A percentile compares a stretch with the other conserved stretches of the same genome.
These are phyloP conservation scores for Mythimna pallens DNA, from an alignment of 2,888 invertebrate species.

Conservation along the genomic window DNA sequence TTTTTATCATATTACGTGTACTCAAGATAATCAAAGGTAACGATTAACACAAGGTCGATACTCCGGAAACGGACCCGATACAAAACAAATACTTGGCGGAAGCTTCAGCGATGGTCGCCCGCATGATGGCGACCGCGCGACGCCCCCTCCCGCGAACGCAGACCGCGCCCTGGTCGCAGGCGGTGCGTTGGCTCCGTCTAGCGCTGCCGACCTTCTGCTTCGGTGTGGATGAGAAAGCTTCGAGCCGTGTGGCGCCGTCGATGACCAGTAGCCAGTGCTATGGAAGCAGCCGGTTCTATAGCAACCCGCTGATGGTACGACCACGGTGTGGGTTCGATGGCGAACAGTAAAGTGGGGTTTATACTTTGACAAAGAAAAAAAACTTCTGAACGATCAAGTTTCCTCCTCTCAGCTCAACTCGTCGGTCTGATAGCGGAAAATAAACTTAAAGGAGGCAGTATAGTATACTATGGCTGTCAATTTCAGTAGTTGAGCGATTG, in stretches of 20 bases:
- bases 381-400: too few species aligned
- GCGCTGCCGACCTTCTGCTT: conserved; percentile 79
- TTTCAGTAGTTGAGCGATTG: too few species aligned
- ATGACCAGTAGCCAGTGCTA: conserved; percentile 77
- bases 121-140: conserved; percentile 72
- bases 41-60: conserved; percentile 73
- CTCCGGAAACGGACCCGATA: conserved; percentile 78
- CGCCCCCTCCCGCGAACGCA: conserved; percentile 65
- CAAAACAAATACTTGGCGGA: conserved; percentile 80
- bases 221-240: conserved; percentile 73
- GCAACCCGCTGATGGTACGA: conserved; percentile 85
- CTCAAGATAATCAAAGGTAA: conserved; percentile 30
- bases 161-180: conserved; percentile 61
- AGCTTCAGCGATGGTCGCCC: conserved; percentile 75
- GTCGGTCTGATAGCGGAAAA: too few species aligned
- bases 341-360: conserved; percentile 19
- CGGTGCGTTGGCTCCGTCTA: conserved; percentile 72
- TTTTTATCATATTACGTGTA: not conserved
- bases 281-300: conserved; percentile 82
- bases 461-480: too few species aligned
- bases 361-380: conserved; percentile 25
- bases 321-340: conserved; percentile 67
- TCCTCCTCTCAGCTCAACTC: too few species aligned
- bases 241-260: conserved; percentile 80
- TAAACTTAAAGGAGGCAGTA: too few species aligned